phyloP scores from a whole-genome alignment of 2,113 vertebrate species.

The Paradoxurus hermaphroditus region DNA sequence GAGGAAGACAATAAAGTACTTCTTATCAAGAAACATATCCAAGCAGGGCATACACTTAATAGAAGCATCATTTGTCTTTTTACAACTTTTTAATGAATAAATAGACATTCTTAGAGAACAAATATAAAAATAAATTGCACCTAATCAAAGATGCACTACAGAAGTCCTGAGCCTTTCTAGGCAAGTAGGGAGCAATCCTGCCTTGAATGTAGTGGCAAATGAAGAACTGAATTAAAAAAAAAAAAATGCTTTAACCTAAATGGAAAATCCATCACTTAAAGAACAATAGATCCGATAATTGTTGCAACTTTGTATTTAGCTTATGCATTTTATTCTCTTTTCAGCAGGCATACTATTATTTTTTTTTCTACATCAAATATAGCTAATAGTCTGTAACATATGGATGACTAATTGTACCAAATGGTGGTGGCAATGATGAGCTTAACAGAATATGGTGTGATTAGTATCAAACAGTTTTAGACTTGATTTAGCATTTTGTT shows the following conservation, averaged over 20 bases:
- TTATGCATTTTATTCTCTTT: constrained; percentile 11
- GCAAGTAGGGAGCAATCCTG: not conserved
- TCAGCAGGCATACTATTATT: not conserved
- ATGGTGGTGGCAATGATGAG: not conserved
- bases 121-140: constrained; percentile 8
- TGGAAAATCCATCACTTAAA: constrained; percentile 23
- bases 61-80: not conserved
- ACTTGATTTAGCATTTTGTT: constrained; percentile 6
- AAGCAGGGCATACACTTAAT: not conserved
- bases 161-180: not conserved
- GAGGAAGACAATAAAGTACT: not conserved
- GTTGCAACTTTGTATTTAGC: not conserved
- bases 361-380: not conserved
- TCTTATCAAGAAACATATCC: not conserved
- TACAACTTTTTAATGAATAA: not conserved
- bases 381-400: not conserved
- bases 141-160: not conserved
- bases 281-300: not conserved
- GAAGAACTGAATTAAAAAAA: not conserved
- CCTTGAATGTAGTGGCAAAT: not conserved
- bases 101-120: not conserved
- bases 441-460: not conserved
- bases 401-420: not conserved
- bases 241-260: not conserved
- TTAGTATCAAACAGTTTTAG: constrained; percentile 2